Evolutionary conservation across 2,797 vertebrate genomes (phyloP), one percentile per base, ranked within the genome.

Genomic region (Sebastiscus tertius): DNA sequence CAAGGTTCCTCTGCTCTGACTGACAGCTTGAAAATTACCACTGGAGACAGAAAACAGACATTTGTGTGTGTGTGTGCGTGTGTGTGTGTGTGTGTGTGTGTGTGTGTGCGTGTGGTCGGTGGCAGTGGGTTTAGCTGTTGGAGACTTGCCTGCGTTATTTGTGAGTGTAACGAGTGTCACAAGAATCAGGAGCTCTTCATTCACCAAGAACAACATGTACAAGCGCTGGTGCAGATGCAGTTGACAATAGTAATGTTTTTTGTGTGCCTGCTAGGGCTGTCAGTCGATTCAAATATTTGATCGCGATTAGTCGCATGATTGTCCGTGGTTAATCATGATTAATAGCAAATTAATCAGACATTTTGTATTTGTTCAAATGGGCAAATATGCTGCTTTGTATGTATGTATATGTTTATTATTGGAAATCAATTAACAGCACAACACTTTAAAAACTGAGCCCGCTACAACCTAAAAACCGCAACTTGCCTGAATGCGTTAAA

Each of bases 1-100:
- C 16, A 55, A 42, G 46, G 24, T 34, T 64, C 33, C 36, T 70
- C 26, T 49, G 10, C 70, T 72, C 46, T 69, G 26, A 87, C 31
- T 85, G 82, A 64, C 81, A 69, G 65, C 72, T 54, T 64, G 18
- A 59, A 83, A 87, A 78, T 75, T 31, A 80, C 81, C 42, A 22
- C 71, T 71, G 33, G 52, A 61, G 70, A 66, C 62, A 22, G 62
- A 5, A 39, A 66, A 22, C n/a, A 46, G 66, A 26, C 8, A 6
- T 27, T 2, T 26, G 1, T 68, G 66, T 60, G 29, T 58, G 27
- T 10, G 4, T n/a, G 63, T 39, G 56, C 18, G 29, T 58, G 27
- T 8, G 4, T n/a, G 63, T 39, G 56, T n/a, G 22, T 11, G 1
- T 63, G 66, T 24, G 29, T n/a, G 27, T 10, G 5, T 27, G 63